Conservation (phyloP, 2,888 invertebrate genomes). For the Diarsia rubi region DNA sequence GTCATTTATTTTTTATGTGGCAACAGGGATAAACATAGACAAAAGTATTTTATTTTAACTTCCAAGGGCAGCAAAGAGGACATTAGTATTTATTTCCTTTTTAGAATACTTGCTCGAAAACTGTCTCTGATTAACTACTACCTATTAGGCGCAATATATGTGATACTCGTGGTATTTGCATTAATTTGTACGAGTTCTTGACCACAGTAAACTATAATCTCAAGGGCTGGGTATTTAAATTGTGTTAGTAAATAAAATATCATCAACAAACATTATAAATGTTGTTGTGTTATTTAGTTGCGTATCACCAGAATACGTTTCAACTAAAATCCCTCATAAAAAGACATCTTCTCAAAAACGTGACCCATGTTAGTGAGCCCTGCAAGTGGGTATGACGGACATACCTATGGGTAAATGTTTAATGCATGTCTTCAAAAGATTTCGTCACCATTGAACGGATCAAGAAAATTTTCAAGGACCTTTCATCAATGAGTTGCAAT, state of each 20-base stretch:
- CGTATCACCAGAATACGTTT: neutral
- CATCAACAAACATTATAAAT: too few relatives aligned
- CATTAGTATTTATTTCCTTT: neutral
- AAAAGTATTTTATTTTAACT: neutral
- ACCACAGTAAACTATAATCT: neutral
- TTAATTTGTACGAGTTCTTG: too few relatives aligned
- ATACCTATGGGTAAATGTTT: constrained; percentile 49
- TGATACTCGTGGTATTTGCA: too few relatives aligned
- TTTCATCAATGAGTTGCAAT: constrained; percentile 28
- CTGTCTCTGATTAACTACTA: neutral
- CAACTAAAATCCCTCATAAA: neutral
- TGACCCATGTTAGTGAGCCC: constrained; percentile 5
- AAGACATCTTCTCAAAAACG: neutral
- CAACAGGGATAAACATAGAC: neutral
- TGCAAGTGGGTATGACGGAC: constrained; percentile 23
- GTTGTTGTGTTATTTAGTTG: neutral
- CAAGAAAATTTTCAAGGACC: constrained; percentile 21
- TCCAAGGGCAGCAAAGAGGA: neutral
- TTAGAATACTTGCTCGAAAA: neutral
- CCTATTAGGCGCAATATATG: neutral
- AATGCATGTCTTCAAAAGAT: constrained; percentile 37
- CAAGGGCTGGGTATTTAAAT: neutral
- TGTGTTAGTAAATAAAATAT: too few relatives aligned
- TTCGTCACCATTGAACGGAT: constrained; percentile 47
- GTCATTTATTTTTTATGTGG: constrained; percentile 25